Percentiles rank a stretch among this genome's conserved stretches.
Conservation (phyloP, 2,113 vertebrate genomes). For the Piaya cayana region DNA sequence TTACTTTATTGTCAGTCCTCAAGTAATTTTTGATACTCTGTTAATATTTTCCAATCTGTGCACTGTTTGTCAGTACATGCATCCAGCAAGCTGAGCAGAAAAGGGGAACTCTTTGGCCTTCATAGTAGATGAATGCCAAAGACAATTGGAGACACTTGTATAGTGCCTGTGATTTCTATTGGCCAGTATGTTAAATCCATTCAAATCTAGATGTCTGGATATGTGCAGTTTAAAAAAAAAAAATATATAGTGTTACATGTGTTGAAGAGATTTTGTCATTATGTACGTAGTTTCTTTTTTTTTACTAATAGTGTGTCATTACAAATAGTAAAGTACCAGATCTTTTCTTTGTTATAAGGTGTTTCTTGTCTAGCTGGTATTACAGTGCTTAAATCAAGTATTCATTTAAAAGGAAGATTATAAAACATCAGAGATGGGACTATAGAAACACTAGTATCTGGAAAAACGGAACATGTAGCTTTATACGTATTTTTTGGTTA, state of each 20-base stretch:
- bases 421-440: background rate
- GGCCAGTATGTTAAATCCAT: background rate
- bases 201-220: background rate
- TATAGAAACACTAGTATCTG: background rate
- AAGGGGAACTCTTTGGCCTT: background rate
- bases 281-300: background rate
- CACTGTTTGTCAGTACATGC: background rate
- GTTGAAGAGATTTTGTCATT: background rate
- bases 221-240: background rate
- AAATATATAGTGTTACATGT: background rate
- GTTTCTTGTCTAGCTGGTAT: background rate
- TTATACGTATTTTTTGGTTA: background rate
- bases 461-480: background rate
- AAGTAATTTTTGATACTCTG: background rate
- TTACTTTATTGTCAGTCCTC: background rate
- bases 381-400: background rate
- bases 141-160: background rate
- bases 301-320: background rate
- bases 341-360: background rate
- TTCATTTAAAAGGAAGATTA: background rate
- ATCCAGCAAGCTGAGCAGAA: background rate
- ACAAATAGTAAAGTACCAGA: background rate
- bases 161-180: background rate
- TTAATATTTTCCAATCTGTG: background rate
- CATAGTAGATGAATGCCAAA: background rate